Base-by-base conservation (phyloP, 2,888 invertebrate species). In the Sicus ferrugineus region DNA sequence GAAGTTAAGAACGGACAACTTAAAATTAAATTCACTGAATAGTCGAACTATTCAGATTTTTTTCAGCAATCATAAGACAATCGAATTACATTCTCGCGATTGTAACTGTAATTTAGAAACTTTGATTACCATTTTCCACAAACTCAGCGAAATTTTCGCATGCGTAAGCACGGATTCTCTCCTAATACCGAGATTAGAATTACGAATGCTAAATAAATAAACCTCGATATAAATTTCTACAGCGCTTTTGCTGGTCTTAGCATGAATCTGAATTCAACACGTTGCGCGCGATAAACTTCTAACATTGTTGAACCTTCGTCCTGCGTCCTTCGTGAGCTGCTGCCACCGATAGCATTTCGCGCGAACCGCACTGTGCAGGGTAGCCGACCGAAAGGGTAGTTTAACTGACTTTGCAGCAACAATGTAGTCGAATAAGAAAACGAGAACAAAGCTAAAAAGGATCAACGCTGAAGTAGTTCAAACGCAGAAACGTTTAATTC, bases 401-500 rank as follows among this genome's bases (percentile, higher is more conserved):
- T 67, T 56, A 52, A 54, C 34, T 46, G 65, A 67, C 46, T 63
- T 67, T 58, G 50, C 34, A 19, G 26, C 23, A 5, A 46, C 31
- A 23, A 52, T 48, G 58, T 54, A 30, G 16, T 9, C 30, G 48
- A 42, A 65, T 19, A 30, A 46, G 11, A 58, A 52, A 64, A 66
- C 19, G n/a, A 16, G 11, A 19, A 21, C 23, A 42, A 50, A 46
- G 48, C 21, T 26, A 62, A 65, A 54, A 31, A 38, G 34, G 61
- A 64, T 66, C 38, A 66, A 56, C 11, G 50, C 19, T 65, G 23
- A 46, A 48, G 65, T 38, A 54, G 64, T 65, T 65, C 38, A 30
- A 23, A 46, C 63, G 21, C 14, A 31, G 48, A 23, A 63, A 48
- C 64, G 68, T n/a, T 61, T 68, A 65, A 68, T 64, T 64, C 59